Evolutionary conservation across 92 coral and sea anemone genomes (phyloP), one percentile per base, ranked within the genome.

Genomic region (Palythoa grandiflora): DNA sequence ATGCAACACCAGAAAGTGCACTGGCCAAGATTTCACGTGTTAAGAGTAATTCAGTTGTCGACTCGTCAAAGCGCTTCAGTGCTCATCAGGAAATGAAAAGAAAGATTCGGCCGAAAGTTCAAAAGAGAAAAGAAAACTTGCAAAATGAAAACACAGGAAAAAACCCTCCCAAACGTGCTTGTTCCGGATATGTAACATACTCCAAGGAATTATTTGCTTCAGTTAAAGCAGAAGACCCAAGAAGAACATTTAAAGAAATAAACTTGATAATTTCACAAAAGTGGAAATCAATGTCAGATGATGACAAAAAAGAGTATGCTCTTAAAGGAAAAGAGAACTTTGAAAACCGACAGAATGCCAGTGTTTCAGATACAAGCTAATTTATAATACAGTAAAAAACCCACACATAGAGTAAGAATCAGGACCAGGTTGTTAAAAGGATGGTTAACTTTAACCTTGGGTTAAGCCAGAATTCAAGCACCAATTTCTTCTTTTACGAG

Each of bases 41-140:
- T 9, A 71, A 71, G 75, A 71, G 48, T 0, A 71, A 71, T 71
- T 71, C 75, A 35, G 75, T 71, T 5, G n/a, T 71, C 5, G 44
- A 71, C 48, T 1, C 48, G 5, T 35, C 75, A 71, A 71, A 71
- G 75, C 40, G 17, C 44, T 71, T 71, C n/a, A 71, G 75, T 71
- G 75, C 75, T 35, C 75, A 71, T 71, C 75, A 71, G 48, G 75
- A 71, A 71, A 71, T 71, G 75, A 71, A 71, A 71, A 71, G 5
- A 38, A 71, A 71, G 75, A 36, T 71, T 71, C 75, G 75, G 1
- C 75, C 37, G 44, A 71, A 71, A 71, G 8, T 35, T 71, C 48
- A 38, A 38, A 36, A 71, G 68, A 61, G 68, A 61, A 61, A 36
- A 61, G 68, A 61, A 61, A 36, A 61, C 68, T 71, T 13, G 5